Base-by-base conservation (phyloP, 2,888 invertebrate species). In the Busseola fusca region DNA sequence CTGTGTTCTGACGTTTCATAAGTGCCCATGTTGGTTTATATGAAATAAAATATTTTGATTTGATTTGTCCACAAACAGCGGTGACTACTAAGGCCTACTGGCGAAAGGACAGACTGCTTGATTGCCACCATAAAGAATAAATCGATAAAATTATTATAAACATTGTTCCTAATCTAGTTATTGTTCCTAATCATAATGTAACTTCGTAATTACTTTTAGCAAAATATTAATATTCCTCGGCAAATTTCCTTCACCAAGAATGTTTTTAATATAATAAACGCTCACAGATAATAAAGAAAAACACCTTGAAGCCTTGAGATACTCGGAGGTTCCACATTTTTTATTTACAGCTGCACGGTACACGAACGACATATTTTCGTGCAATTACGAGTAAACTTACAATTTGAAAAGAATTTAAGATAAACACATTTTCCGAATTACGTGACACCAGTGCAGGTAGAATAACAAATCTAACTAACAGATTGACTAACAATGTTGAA, bases 261-360 rank as follows among this genome's bases (percentile, higher is more conserved):
- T 48, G 56, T 62, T 64, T 54, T 62, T 58, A 62, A 70, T 79
- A 62, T 57, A n/a, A 64, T 50, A 56, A 64, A 58, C 12, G 64
- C 64, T 70, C 54, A 25, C 30, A 52, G 64, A 27, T 74, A 67
- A 56, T 67, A 69, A 60, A 67, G 64, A 70, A 64, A 79, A 74
- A 70, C 58, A 80, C 50, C 37, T 69, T 18, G 42, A 25, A 52
- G 60, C 34, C 30, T 64, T 80, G 54, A 71, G 65, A 68, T 52
- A 63, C 64, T 62, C 34, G 9, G 42, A 60, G 64, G n/a, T 25
- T 42, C 18, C 48, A 58, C n/a, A 58, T 52, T 66, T 56, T 56
- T 52, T 34, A 34, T 74, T 68, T 34, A 12, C 7, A 14, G 42
- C 54, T 42, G 2, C 50, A 45, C 27, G 45, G 18, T 63, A 42